phyloP scores from a whole-genome alignment of 2,797 vertebrate genomes.

The Parauchenoglanis ngamensis region DNA sequence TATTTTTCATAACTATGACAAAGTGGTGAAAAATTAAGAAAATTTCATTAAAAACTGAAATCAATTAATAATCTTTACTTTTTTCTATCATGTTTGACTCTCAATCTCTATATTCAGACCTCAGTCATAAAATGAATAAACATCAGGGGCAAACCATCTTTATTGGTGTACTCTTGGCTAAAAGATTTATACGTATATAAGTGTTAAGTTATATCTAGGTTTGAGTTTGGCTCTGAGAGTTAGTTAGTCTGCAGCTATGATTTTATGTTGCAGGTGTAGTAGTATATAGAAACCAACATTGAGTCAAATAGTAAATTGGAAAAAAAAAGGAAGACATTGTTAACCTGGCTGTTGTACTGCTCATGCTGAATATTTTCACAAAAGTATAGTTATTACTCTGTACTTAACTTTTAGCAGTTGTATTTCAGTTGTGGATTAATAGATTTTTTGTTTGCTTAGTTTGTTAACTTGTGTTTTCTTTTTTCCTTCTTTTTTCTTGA shows the following conservation, averaged over 20 bases:
- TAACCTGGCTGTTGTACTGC: neutral
- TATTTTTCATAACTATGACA: no score
- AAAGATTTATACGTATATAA: neutral
- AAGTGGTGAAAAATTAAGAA: neutral
- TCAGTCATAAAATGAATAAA: neutral
- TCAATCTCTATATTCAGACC: neutral
- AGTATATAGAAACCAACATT: no score
- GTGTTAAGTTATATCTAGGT: no score
- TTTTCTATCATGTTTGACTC: neutral
- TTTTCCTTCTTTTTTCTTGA: neutral
- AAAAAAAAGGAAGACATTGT: neutral
- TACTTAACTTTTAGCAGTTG: neutral
- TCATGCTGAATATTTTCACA: neutral
- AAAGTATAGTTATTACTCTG: neutral
- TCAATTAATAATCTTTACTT: neutral
- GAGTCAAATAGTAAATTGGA: neutral
- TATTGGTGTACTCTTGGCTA: neutral
- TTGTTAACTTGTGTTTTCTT: neutral
- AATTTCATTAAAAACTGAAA: neutral
- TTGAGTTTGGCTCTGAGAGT: neutral
- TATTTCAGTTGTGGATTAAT: neutral
- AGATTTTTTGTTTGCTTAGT: neutral
- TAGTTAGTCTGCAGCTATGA: neutral
- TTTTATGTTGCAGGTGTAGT: neutral
- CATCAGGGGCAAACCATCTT: neutral